Evolutionary conservation across 2,113 vertebrate genomes (phyloP).

Genomic region (Ptyas mucosa): DNA sequence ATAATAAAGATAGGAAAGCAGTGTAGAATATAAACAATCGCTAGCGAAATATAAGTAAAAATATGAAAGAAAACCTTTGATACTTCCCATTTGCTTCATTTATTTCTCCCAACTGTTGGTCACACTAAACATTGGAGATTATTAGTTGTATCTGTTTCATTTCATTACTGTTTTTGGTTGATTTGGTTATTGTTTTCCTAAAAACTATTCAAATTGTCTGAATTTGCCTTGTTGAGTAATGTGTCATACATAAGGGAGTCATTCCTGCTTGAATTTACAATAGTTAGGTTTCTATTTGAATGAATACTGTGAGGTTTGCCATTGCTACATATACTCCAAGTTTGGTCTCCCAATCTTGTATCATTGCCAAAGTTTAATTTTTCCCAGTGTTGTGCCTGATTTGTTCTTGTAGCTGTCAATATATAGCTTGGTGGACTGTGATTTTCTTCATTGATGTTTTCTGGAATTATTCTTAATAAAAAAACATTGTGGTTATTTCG

Average conservation of each 20-base stretch:
- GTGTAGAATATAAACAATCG: not conserved
- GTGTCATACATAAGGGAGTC: not conserved
- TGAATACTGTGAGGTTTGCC: not conserved
- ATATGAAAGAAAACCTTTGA: not conserved
- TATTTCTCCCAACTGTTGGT: not conserved
- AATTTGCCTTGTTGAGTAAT: not conserved
- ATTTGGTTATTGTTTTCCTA: not conserved
- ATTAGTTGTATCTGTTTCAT: not conserved
- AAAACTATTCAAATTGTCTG: not conserved
- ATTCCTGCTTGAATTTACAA: not conserved
- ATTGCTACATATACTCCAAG: not conserved
- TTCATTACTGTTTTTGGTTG: not conserved
- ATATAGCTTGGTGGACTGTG: not conserved
- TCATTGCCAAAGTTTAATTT: not conserved
- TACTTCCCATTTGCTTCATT: not conserved
- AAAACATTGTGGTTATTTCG: not conserved
- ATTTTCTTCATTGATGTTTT: not conserved
- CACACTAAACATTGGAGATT: not conserved
- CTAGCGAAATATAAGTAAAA: not conserved
- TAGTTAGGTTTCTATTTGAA: not conserved
- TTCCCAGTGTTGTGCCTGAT: not conserved
- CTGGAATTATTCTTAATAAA: not conserved
- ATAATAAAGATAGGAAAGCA: not conserved
- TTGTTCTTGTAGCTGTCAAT: not conserved
- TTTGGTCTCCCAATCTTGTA: not conserved